Evolutionary conservation across 2,113 vertebrate species (phyloP).

Genomic region (human (Homo sapiens)): DNA sequence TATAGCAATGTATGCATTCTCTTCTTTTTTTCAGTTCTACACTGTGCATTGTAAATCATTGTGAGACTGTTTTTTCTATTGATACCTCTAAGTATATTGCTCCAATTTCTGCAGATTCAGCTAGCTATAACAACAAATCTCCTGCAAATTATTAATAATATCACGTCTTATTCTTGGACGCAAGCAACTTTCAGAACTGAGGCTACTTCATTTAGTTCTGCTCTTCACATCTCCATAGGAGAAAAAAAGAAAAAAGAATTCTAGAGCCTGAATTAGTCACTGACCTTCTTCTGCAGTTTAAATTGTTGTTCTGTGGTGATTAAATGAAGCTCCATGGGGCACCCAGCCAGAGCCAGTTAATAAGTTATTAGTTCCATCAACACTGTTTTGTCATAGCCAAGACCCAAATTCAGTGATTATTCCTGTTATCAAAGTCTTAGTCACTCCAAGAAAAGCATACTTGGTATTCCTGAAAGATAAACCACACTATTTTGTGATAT

Average conservation of each 20-base stretch:
- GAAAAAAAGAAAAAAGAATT: background rate
- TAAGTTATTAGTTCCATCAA: conserved; percentile 70
- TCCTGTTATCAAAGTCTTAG: conserved; percentile 64
- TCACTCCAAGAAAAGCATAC: conserved; percentile 16
- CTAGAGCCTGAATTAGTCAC: conserved; percentile 58
- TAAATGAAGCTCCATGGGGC: conserved; percentile 58
- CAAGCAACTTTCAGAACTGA: background rate
- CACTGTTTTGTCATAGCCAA: conserved; percentile 31
- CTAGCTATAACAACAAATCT: background rate
- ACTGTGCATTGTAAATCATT: background rate
- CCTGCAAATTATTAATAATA: conserved; percentile 33
- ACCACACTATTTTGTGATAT: background rate
- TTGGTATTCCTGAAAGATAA: conserved; percentile 39
- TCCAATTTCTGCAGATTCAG: background rate
- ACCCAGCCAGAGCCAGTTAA: conserved; percentile 64
- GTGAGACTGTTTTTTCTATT: background rate
- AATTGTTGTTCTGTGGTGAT: conserved; percentile 64
- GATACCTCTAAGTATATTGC: background rate
- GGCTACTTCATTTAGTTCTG: conserved; percentile 40
- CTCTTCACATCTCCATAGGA: background rate
- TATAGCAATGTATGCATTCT: background rate
- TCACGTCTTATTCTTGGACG: background rate
- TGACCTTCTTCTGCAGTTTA: conserved; percentile 63
- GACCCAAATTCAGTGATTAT: conserved; percentile 52
- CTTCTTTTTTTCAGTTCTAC: background rate